Evolutionary conservation across 2,797 vertebrate species (phyloP).

Genomic region (Lophotriccus pileatus): DNA sequence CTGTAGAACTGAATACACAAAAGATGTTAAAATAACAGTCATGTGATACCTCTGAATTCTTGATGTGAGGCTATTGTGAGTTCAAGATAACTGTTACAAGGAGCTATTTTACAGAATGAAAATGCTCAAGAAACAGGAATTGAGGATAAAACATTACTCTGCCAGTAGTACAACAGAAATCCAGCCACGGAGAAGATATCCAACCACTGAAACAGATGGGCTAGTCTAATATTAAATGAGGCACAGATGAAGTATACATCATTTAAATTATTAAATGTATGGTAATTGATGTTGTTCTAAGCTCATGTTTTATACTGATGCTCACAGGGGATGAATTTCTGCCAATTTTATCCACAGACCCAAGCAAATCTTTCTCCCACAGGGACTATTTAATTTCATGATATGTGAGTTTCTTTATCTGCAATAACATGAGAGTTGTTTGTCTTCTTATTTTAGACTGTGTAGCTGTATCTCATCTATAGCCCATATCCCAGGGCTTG

Average conservation of each 20-base stretch:
- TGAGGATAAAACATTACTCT: background rate
- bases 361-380: background rate
- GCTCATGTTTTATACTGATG: background rate
- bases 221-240: background rate
- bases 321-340: background rate
- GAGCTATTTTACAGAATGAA: background rate
- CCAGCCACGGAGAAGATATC: background rate
- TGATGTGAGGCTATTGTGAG: background rate
- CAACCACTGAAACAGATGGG: background rate
- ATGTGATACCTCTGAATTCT: slow-evolving; percentile 18
- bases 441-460: background rate
- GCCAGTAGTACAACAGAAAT: background rate
- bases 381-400: background rate
- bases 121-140: background rate
- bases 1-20: slow-evolving; percentile 23
- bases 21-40: slow-evolving; percentile 33
- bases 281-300: slow-evolving; percentile 1
- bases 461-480: background rate
- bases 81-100: background rate
- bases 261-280: background rate
- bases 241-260: background rate
- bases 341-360: background rate
- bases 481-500: background rate
- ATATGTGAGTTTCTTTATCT: background rate
- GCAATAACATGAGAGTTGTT: background rate